These are phyloP conservation scores for Ditylenchus dipsaci DNA, from an alignment of 1,140 invertebrate species.

Conservation along the genomic window DNA sequence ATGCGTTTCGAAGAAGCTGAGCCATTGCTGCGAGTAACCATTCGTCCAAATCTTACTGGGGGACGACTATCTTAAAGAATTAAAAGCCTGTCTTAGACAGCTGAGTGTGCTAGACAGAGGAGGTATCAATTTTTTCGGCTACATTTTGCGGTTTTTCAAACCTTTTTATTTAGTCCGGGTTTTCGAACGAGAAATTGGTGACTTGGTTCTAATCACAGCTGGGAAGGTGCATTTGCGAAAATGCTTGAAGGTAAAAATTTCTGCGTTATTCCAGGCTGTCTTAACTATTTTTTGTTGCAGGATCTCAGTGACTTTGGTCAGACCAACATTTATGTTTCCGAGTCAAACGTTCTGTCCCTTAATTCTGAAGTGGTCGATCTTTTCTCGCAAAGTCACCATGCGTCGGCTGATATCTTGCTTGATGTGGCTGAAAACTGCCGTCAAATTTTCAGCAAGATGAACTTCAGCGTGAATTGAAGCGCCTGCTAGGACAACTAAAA, in stretches of 20 bases:
- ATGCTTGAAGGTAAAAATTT: constrained; percentile 64
- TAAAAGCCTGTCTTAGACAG: constrained; percentile 75
- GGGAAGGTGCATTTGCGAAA: constrained; percentile 94
- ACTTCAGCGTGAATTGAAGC: no score
- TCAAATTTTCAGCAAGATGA: no score
- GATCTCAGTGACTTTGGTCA: constrained; percentile 65
- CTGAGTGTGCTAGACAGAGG: constrained; percentile 80
- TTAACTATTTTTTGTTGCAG: constrained; percentile 50
- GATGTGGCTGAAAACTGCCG: no score
- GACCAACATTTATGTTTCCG: constrained; percentile 73
- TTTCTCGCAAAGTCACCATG: no score
- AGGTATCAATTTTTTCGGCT: neutral
- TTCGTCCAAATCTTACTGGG: constrained; percentile 59
- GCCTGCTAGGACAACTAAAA: no score
- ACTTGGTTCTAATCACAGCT: constrained; percentile 88
- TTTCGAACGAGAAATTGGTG: constrained; percentile 72
- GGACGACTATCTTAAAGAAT: constrained; percentile 64
- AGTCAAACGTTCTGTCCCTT: constrained; percentile 89
- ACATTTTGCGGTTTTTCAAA: no score
- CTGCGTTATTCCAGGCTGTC: neutral
- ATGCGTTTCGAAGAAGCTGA: constrained; percentile 63
- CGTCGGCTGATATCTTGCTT: no score
- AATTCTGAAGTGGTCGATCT: constrained; percentile 76
- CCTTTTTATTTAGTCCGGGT: constrained; percentile 31
- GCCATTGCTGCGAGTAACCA: constrained; percentile 85